Base-by-base conservation (phyloP, 2,888 invertebrate species). In the Hirtodrosophila confusa region DNA sequence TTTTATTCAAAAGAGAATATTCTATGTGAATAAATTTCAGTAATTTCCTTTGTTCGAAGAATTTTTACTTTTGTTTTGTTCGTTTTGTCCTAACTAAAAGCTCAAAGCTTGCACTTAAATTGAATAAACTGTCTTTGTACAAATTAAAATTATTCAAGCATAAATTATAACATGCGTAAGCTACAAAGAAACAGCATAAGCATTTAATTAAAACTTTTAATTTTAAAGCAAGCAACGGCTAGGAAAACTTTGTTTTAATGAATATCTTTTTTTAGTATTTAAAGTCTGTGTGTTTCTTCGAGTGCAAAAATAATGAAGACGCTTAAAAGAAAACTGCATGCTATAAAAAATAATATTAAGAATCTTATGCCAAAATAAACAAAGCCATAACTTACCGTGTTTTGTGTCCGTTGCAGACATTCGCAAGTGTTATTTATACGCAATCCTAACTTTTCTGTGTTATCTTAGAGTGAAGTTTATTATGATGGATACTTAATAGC, bases 161-260 rank as follows among this genome's bases (percentile, higher is more conserved):
- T 56, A 62, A 56, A 61, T 31, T 48, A 54, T n/a, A 47, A 61
- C 47, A 37, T 44, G 43, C 44, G 53, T 23, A 41, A 29, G 23
- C 27, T 47, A 45, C 43, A 55, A 51, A 53, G 40, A n/a, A 23
- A 11, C 3, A 33, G n/a, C 12, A 41, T 35, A 35, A 62, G 48
- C 43, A 60, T 65, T 78, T 75, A 60, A 78, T 68, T 78, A 63
- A 65, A 76, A 71, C 60, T 78, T 75, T 63, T 17, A 53, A 58
- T 61, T 61, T 54, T 54, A 58, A 60, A 17, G 5, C 5, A 54
- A 44, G 35, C 44, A 61, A 61, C 27, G 53, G 43, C 37, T 27
- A 27, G 6, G 6, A 17, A 17, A 17, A 17, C 17, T 17, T 27
- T 27, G 3, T 27, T 27, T 5, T 27, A 1, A 6, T 27, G 27